Evolutionary conservation across 2,797 vertebrate species (phyloP).

Genomic region (Poliocrania exsul): DNA sequence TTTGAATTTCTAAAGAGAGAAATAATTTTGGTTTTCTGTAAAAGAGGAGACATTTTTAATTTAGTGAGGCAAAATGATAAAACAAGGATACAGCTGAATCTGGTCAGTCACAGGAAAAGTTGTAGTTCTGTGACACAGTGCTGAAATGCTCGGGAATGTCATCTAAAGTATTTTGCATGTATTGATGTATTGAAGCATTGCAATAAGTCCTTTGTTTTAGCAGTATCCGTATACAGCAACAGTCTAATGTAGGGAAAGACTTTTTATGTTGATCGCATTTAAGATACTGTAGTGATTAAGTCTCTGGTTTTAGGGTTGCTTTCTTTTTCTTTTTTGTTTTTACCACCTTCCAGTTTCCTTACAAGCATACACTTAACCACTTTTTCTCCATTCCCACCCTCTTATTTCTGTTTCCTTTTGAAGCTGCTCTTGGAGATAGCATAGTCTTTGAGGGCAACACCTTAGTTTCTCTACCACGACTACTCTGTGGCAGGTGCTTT

Average conservation of each 20-base stretch:
- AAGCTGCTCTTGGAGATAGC: conserved; percentile 67
- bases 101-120: background rate
- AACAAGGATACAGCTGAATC: background rate
- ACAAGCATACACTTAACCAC: conserved; percentile 61
- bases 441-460: conserved; percentile 70
- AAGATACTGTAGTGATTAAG: background rate
- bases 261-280: background rate
- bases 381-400: conserved; percentile 61
- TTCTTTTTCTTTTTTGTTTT: background rate
- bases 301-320: conserved; percentile 32
- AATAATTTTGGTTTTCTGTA: background rate
- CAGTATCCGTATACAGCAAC: background rate
- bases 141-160: background rate
- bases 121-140: background rate
- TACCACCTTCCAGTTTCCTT: conserved; percentile 59
- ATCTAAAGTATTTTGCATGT: background rate
- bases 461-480: conserved; percentile 69
- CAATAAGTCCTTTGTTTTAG: background rate
- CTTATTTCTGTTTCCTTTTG: conserved; percentile 67
- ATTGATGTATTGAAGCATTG: background rate
- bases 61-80: background rate
- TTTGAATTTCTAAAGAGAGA: background rate
- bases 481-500: conserved; percentile 70
- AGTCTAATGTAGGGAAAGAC: background rate
- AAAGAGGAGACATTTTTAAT: background rate